Conservation (phyloP, 2,113 vertebrate species). For the Passer montanus region DNA sequence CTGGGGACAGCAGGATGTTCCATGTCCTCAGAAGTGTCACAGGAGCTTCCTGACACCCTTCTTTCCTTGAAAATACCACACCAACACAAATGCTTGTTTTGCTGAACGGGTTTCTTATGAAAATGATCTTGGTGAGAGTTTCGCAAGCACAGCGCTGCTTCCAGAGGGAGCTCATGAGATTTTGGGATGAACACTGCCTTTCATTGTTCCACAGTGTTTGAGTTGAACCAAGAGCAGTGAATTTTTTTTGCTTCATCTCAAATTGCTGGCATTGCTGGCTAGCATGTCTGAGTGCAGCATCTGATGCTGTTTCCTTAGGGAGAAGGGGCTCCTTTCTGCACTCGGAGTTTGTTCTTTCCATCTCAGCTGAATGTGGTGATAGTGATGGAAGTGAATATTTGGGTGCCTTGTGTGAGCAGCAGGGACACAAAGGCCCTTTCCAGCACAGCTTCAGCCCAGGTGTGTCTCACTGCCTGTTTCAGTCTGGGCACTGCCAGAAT, state of each 20-base stretch:
- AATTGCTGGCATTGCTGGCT: background rate
- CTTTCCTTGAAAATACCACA: background rate
- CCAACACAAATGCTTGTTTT: background rate
- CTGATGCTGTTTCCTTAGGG: background rate
- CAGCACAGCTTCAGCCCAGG: background rate
- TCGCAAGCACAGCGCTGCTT: rapidly evolving
- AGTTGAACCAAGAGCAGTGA: background rate
- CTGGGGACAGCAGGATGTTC: background rate
- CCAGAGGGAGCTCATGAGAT: background rate
- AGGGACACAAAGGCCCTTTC: background rate
- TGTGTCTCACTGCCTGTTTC: background rate
- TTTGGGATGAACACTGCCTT: background rate
- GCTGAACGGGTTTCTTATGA: background rate
- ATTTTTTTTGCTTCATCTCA: background rate
- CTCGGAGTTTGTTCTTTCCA: background rate
- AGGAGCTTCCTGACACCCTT: background rate
- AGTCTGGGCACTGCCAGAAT: background rate
- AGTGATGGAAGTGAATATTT: background rate
- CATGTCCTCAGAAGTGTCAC: background rate
- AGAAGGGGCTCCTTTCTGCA: background rate
- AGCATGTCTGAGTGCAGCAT: background rate
- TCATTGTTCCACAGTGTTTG: background rate
- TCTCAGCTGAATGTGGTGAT: background rate
- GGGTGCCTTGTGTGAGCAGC: background rate
- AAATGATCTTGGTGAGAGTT: background rate